A percentile compares a stretch with the other conserved stretches of the same genome.
These are phyloP conservation scores for Marisa cornuarietis DNA, from an alignment of 1,140 invertebrate genomes.

Conservation along the genomic window DNA sequence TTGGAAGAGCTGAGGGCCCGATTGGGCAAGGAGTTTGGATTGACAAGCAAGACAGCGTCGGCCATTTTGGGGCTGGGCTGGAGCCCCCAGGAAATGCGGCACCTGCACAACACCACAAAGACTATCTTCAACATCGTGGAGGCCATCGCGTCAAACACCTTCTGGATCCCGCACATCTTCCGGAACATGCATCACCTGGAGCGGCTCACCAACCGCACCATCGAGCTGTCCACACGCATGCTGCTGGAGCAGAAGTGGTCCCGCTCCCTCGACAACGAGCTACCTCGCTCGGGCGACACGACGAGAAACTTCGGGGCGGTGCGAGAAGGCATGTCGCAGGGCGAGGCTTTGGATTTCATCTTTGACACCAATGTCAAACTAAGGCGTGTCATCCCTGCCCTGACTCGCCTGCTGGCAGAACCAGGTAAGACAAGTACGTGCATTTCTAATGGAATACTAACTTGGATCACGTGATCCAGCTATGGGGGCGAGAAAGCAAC, in stretches of 20 bases:
- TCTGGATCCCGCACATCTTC: conserved; percentile 50
- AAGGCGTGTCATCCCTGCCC: conserved; percentile 37
- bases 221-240: conserved; percentile 24
- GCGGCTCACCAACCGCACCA: conserved; percentile 34
- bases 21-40: conserved; percentile 4
- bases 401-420: conserved; percentile 45
- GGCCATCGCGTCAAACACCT: conserved; percentile 42
- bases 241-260: conserved; percentile 12
- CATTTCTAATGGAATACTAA: background rate
- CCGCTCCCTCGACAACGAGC: background rate
- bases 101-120: conserved; percentile 38
- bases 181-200: conserved; percentile 44
- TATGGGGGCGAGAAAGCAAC: no score
- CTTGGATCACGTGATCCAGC: no score
- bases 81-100: conserved; percentile 26
- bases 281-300: background rate
- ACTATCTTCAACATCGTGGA: conserved; percentile 39
- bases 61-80: background rate
- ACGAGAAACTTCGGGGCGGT: background rate
- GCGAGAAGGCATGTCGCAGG: background rate
- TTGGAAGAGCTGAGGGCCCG: conserved; percentile 31
- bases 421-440: conserved; percentile 37
- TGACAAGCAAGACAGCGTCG: background rate
- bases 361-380: conserved; percentile 36
- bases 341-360: conserved; percentile 29